Conservation (phyloP, 1,140 invertebrate species). For the Scaptomyza pallida region DNA sequence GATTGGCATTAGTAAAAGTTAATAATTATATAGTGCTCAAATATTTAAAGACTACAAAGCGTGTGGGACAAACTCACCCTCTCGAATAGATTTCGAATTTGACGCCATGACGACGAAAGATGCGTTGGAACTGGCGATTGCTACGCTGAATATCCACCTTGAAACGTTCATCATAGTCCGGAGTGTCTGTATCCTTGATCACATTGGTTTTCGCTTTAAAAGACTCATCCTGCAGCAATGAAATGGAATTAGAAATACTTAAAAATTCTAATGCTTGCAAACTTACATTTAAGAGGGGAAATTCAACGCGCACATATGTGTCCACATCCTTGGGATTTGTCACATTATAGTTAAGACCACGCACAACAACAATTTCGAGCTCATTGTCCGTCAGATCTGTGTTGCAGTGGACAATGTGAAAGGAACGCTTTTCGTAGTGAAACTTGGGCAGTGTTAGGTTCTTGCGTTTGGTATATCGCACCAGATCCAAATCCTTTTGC, state of each 20-base stretch:
- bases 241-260: background rate
- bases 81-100: conserved; percentile 96
- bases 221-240: conserved; percentile 88
- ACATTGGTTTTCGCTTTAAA: conserved; percentile 90
- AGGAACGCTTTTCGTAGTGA: conserved; percentile 96
- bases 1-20: conserved; percentile 30
- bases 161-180: conserved; percentile 93
- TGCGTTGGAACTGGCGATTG: conserved; percentile 90
- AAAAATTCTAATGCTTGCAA: background rate
- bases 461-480: conserved; percentile 89
- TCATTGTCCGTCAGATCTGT: conserved; percentile 96
- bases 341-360: conserved; percentile 95
- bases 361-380: conserved; percentile 93
- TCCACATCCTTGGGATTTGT: conserved; percentile 94
- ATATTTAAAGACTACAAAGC: background rate
- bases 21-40: conserved; percentile 21
- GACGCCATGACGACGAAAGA: conserved; percentile 94
- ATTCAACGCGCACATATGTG: conserved; percentile 97
- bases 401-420: conserved; percentile 96
- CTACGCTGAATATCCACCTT: conserved; percentile 92
- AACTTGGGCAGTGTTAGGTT: conserved; percentile 90
- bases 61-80: conserved; percentile 88
- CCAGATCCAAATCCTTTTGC: conserved; percentile 94
- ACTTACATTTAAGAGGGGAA: conserved; percentile 94
- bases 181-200: conserved; percentile 94